Evolutionary conservation across 1,140 invertebrate genomes (phyloP).

Genomic region (Drosophila busckii): DNA sequence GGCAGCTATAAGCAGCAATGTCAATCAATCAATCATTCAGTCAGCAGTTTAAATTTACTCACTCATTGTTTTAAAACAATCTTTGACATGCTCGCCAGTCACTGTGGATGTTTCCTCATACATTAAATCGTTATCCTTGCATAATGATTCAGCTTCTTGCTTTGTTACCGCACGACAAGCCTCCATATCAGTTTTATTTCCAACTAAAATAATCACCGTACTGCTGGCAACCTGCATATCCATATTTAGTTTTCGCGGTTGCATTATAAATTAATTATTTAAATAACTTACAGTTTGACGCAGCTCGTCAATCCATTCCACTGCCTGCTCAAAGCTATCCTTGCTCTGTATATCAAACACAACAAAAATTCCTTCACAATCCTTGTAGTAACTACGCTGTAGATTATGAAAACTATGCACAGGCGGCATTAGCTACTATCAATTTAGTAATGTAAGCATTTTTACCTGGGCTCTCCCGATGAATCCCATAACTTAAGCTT

Average conservation of each 20-base stretch:
- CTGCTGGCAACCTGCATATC: neutral
- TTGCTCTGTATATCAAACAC: constrained; percentile 42
- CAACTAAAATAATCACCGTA: constrained; percentile 26
- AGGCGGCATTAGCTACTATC: neutral
- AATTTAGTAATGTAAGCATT: neutral
- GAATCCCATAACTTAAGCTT: constrained; percentile 37
- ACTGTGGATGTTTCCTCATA: constrained; percentile 35
- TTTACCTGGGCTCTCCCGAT: constrained; percentile 27
- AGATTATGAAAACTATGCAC: constrained; percentile 29
- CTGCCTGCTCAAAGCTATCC: constrained; percentile 12
- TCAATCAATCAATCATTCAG: no score
- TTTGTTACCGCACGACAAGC: neutral
- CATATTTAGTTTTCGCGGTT: neutral
- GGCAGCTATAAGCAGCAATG: no score
- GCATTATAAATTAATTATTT: neutral
- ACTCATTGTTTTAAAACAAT: constrained; percentile 29
- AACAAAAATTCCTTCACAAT: constrained; percentile 22
- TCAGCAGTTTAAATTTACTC: no score
- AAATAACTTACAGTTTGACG: constrained; percentile 10
- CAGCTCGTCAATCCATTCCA: constrained; percentile 21
- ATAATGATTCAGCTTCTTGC: constrained; percentile 20
- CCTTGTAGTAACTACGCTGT: constrained; percentile 5
- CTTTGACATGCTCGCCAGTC: constrained; percentile 9
- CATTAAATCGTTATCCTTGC: constrained; percentile 8
- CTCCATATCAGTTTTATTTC: constrained; percentile 28